Evolutionary conservation across 1,140 invertebrate genomes (phyloP).

Genomic region (Drosophila neocordata): DNA sequence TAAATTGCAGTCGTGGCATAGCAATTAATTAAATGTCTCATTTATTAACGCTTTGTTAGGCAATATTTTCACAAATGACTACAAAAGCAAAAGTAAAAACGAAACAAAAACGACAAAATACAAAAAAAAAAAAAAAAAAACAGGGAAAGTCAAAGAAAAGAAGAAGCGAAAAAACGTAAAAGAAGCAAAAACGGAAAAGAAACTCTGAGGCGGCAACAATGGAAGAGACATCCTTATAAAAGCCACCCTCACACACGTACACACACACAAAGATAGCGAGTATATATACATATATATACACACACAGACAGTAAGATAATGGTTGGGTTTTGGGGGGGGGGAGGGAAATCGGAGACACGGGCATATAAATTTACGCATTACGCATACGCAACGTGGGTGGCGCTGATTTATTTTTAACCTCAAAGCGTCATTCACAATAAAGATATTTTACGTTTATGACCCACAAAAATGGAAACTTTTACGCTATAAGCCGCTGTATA

Average conservation of each 20-base stretch:
- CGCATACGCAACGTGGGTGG: conserved; percentile 63
- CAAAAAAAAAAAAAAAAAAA: conserved; percentile 45
- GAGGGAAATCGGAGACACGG: not conserved
- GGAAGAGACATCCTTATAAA: conserved; percentile 40
- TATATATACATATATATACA: not conserved
- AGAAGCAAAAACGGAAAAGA: conserved; percentile 3
- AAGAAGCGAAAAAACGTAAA: not conserved
- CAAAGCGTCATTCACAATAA: conserved; percentile 74
- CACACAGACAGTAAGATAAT: conserved; percentile 5
- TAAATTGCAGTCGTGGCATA: conserved; percentile 65
- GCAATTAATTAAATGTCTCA: conserved; percentile 81
- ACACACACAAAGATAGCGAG: not conserved
- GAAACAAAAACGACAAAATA: conserved; percentile 20
- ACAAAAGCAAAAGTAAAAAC: conserved; percentile 54
- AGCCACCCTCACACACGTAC: conserved; percentile 19
- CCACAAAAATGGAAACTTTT: conserved; percentile 63
- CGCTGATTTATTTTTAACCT: conserved; percentile 77
- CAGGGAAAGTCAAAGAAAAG: conserved; percentile 12
- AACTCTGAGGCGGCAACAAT: not conserved
- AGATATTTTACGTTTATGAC: conserved; percentile 74
- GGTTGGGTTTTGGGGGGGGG: not conserved
- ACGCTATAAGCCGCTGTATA: conserved; percentile 52
- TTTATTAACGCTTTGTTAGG: conserved; percentile 80
- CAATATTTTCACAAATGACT: conserved; percentile 79
- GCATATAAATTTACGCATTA: conserved; percentile 58